Evolutionary conservation across 2,888 invertebrate species (phyloP).

Genomic region (Habrosyne pyritoides): DNA sequence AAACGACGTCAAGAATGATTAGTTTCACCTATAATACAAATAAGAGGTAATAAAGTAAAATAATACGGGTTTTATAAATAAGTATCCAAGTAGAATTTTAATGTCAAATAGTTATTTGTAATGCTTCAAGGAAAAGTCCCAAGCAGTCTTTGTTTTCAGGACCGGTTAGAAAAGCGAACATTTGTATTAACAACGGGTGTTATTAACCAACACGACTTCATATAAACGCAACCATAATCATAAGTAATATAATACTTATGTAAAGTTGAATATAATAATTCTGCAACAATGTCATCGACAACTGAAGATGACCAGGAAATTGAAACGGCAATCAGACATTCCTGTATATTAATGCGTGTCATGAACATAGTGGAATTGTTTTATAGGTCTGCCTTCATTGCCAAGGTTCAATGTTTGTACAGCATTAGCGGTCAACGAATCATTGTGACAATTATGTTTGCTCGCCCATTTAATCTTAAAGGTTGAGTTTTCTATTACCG

Average conservation of each 20-base stretch:
- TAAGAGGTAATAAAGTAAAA: too few relatives aligned
- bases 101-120: neutral
- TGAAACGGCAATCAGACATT: conserved; percentile 56
- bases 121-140: neutral
- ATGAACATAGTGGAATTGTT: conserved; percentile 64
- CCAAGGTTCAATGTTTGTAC: conserved; percentile 47
- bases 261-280: conserved; percentile 30
- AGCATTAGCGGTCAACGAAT: conserved; percentile 42
- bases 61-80: too few relatives aligned
- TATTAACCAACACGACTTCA: neutral
- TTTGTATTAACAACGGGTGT: neutral
- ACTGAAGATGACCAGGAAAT: conserved; percentile 67
- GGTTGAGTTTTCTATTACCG: neutral
- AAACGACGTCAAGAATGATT: too few relatives aligned
- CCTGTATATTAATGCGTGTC: conserved; percentile 62
- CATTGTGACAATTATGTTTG: conserved; percentile 29
- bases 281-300: conserved; percentile 38
- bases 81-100: too few relatives aligned
- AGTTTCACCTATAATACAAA: too few relatives aligned
- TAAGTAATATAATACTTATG: conserved; percentile 20
- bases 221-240: conserved; percentile 12
- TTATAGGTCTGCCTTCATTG: conserved; percentile 56
- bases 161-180: neutral
- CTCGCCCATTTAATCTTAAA: conserved; percentile 13
- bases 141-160: too few relatives aligned